Base-by-base conservation (phyloP, 1,140 invertebrate species). In the Bombus pyrosoma region DNA sequence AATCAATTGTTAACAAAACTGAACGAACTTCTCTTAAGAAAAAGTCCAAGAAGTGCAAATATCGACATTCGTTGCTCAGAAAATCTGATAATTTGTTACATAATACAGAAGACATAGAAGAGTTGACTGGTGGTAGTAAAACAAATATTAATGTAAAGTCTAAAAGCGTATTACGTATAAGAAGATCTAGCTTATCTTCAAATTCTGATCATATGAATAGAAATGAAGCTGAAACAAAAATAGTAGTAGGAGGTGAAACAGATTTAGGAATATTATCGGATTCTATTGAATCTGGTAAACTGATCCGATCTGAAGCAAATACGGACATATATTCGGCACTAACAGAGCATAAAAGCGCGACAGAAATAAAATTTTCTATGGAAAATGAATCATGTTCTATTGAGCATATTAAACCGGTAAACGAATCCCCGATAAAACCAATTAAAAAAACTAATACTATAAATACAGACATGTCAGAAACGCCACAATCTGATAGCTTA, bases 241-340 rank as follows among this genome's bases (percentile, higher is more conserved):
- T 5, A 6, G 28, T 72, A 12, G 8, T 66, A 5, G 59, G 37
- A 37, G 79, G 79, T 18, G 84, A 85, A 39, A 81, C 69, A 6
- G 83, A 81, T 28, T 85, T 62, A 22, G 84, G 37, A 9, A 81
- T 85, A 81, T 41, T 75, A 10, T 85, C 84, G 18, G 84, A 85
- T 57, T 75, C 47, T 4, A 34, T 84, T 8, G 83, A 84, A 43
- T 72, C 13, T 41, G 15, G 5, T n/a, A 84, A 84, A 43, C 0
- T 78, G 6, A 34, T 69, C 1, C 68, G 57, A 28, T 25, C 32
- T 9, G 43, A 85, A 57, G 1, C 8, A 28, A 59, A 74, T 32
- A 66, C 41, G 15, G 53, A 32, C 2, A 28, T 18, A 18, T 34
- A 22, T 43, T 71, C 34, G 2, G 9, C 47, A 66, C 25, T 41